phyloP scores from a whole-genome alignment of 2,888 invertebrate genomes.

The Embidobia sp. region DNA sequence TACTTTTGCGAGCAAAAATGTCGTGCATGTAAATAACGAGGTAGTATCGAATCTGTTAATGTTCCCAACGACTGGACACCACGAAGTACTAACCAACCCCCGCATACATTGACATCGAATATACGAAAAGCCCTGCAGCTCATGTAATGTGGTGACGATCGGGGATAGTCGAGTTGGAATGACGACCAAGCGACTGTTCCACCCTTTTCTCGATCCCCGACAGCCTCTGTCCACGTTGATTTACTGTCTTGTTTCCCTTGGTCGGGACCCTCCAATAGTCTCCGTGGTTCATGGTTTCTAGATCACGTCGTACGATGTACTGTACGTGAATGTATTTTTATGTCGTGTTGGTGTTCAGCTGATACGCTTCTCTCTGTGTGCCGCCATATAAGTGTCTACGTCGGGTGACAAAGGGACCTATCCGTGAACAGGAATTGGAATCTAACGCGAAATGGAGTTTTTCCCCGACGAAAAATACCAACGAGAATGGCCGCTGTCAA shows the following conservation, averaged over 20 bases:
- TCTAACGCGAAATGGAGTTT: slow-evolving; percentile 66
- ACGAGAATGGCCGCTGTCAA: slow-evolving; percentile 50
- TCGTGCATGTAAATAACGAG: slow-evolving; percentile 44
- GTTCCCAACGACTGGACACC: slow-evolving; percentile 48
- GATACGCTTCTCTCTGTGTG: slow-evolving; percentile 45
- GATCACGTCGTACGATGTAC: slow-evolving; percentile 69
- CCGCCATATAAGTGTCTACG: slow-evolving; percentile 22
- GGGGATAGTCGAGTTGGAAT: slow-evolving; percentile 70
- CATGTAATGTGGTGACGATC: slow-evolving; percentile 77
- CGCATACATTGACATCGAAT: slow-evolving; percentile 30
- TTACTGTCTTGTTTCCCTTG: slow-evolving; percentile 66
- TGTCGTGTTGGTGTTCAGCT: slow-evolving; percentile 47
- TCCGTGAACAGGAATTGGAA: slow-evolving; percentile 64
- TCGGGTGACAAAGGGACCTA: slow-evolving; percentile 58
- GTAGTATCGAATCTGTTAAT: slow-evolving; percentile 50
- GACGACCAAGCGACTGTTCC: slow-evolving; percentile 64
- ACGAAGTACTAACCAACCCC: slow-evolving; percentile 52
- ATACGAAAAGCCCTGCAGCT: slow-evolving; percentile 61
- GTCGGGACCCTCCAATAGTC: slow-evolving; percentile 71
- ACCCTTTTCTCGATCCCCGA: slow-evolving; percentile 63
- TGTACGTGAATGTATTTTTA: slow-evolving; percentile 56
- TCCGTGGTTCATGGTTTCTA: slow-evolving; percentile 70
- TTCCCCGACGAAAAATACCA: slow-evolving; percentile 58
- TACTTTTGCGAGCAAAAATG: slow-evolving; percentile 37
- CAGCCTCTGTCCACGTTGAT: slow-evolving; percentile 67